Percentiles rank a stretch among this genome's conserved stretches.
Evolutionary conservation across 2,797 vertebrate genomes (phyloP).

Genomic region (Carduelis carduelis): DNA sequence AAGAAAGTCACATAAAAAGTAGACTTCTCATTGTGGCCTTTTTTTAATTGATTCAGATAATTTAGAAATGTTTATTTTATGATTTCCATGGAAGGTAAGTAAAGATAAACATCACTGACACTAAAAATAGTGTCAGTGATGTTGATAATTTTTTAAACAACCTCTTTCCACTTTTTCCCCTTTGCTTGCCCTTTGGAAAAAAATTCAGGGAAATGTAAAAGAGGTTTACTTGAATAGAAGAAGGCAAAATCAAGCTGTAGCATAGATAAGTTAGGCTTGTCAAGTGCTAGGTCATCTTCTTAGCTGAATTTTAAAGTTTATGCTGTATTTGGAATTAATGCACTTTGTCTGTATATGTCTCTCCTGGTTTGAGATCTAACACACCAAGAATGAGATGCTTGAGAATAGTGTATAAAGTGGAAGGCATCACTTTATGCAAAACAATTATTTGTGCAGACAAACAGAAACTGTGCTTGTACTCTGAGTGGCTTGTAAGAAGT

Average conservation of each 20-base stretch:
- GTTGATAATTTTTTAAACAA: neutral
- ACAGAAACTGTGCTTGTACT: neutral
- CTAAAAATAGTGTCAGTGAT: neutral
- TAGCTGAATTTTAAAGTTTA: neutral
- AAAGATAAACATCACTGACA: no score
- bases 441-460: neutral
- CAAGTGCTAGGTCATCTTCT: constrained; percentile 1
- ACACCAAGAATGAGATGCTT: neutral
- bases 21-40: neutral
- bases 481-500: neutral
- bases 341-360: neutral
- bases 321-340: neutral
- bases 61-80: neutral
- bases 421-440: neutral
- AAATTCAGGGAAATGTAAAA: neutral
- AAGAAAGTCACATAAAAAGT: neutral
- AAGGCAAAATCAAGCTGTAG: neutral
- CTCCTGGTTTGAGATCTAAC: neutral
- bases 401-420: neutral
- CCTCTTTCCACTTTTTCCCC: neutral
- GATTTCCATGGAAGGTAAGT: neutral
- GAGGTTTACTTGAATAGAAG: neutral
- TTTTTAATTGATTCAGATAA: neutral
- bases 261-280: neutral
- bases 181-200: neutral